phyloP scores from a whole-genome alignment of 2,888 invertebrate species.

The Sceliomorpha sp. region DNA sequence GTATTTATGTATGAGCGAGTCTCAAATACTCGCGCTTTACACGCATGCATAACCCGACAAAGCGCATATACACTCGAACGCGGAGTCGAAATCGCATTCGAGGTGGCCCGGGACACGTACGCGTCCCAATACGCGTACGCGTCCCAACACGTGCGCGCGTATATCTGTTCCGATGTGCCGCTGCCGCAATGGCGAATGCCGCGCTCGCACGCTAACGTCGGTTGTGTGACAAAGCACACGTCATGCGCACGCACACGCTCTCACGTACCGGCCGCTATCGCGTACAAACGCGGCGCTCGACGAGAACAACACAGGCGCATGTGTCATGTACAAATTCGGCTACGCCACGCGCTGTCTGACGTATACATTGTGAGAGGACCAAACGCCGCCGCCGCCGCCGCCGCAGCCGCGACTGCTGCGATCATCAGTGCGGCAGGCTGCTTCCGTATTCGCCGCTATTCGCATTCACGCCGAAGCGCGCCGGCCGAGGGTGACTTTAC shows the following conservation, averaged over 20 bases:
- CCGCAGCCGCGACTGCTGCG: too few relatives aligned
- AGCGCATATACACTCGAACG: constrained; percentile 28
- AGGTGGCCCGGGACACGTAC: too few relatives aligned
- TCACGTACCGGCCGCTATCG: too few relatives aligned
- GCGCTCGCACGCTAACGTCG: constrained; percentile 20
- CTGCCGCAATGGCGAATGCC: constrained; percentile 22
- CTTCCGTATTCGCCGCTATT: background rate
- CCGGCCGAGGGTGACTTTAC: constrained; percentile 21
- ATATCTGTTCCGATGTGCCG: constrained; percentile 6
- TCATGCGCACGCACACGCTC: constrained; percentile 28
- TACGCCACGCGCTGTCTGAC: constrained; percentile 11
- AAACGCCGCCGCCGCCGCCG: constrained; percentile 26
- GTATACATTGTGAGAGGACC: constrained; percentile 15
- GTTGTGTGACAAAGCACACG: constrained; percentile 42
- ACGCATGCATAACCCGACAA: constrained; percentile 20
- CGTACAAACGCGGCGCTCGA: background rate
- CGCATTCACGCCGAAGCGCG: constrained; percentile 17
- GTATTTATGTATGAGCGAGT: constrained; percentile 35
- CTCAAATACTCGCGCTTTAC: constrained; percentile 27
- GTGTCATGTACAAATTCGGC: background rate
- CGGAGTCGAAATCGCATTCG: constrained; percentile 25
- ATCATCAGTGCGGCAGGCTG: constrained; percentile 21
- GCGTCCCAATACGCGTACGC: too few relatives aligned
- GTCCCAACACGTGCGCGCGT: constrained; percentile 2
- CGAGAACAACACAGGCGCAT: background rate